Evolutionary conservation across 1,140 invertebrate genomes (phyloP).

Genomic region (Hormaphis cornu): DNA sequence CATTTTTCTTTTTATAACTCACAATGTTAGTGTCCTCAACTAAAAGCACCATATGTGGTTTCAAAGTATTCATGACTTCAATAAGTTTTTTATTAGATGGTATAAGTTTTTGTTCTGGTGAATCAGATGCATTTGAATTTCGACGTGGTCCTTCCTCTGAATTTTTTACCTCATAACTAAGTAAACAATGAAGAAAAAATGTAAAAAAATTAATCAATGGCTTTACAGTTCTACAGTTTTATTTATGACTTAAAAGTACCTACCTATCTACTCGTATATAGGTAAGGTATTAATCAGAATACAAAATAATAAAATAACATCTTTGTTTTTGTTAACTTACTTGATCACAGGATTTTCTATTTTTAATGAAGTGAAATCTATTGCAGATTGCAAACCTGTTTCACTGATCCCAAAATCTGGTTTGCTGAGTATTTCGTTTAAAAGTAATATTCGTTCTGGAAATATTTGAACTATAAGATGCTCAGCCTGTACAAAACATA

Average conservation of each 20-base stretch:
- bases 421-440: constrained; percentile 74
- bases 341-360: constrained; percentile 54
- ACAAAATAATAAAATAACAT: background rate
- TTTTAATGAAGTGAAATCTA: constrained; percentile 74
- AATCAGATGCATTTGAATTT: constrained; percentile 50
- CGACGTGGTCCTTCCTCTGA: background rate
- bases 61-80: constrained; percentile 78
- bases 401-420: constrained; percentile 65
- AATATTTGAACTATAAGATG: constrained; percentile 74
- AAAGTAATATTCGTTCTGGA: constrained; percentile 78
- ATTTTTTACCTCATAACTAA: constrained; percentile 5
- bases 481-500: constrained; percentile 53
- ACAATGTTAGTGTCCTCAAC: constrained; percentile 88
- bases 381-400: constrained; percentile 65
- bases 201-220: too few relatives aligned
- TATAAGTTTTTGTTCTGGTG: constrained; percentile 65
- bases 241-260: too few relatives aligned
- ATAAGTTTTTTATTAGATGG: constrained; percentile 76
- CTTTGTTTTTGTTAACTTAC: constrained; percentile 37
- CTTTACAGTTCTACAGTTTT: too few relatives aligned
- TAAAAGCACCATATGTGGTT: constrained; percentile 84
- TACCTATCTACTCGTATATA: too few relatives aligned
- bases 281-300: background rate
- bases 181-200: too few relatives aligned
- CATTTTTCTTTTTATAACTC: too few relatives aligned